Conservation (phyloP, 2,888 invertebrate genomes). For the Lycocerus yunnanus region DNA sequence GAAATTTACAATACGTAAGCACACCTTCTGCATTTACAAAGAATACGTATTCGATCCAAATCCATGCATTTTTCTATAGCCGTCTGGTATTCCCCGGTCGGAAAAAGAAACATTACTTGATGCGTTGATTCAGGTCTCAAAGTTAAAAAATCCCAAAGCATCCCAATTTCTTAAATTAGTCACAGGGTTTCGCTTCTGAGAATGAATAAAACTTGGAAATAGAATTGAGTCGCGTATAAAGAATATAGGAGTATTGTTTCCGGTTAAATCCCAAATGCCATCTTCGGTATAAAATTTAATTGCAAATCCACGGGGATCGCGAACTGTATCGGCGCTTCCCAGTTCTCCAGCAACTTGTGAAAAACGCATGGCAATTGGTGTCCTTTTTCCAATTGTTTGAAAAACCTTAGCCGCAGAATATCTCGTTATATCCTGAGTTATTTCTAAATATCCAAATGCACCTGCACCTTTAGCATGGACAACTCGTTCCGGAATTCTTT, state of each 20-base stretch:
- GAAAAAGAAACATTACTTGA: slow-evolving; percentile 83
- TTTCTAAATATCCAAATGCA: slow-evolving; percentile 84
- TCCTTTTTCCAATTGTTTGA: slow-evolving; percentile 75
- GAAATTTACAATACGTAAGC: slow-evolving; percentile 88
- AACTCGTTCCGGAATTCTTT: slow-evolving; percentile 94
- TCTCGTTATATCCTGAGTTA: slow-evolving; percentile 82
- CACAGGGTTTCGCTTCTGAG: slow-evolving; percentile 93
- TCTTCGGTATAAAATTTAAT: slow-evolving; percentile 93
- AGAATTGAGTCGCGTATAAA: slow-evolving; percentile 87
- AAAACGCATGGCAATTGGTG: slow-evolving; percentile 77
- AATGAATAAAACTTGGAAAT: slow-evolving; percentile 95
- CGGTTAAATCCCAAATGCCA: slow-evolving; percentile 92
- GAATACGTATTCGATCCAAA: slow-evolving; percentile 95
- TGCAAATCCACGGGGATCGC: slow-evolving; percentile 92
- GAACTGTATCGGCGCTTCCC: slow-evolving; percentile 87
- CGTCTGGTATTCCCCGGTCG: slow-evolving; percentile 92
- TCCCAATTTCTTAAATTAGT: slow-evolving; percentile 90
- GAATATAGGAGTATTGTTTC: slow-evolving; percentile 91
- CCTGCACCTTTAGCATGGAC: slow-evolving; percentile 96
- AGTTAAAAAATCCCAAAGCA: slow-evolving; percentile 95
- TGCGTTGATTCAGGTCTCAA: slow-evolving; percentile 87
- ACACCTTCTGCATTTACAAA: slow-evolving; percentile 74
- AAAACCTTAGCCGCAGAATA: slow-evolving; percentile 82
- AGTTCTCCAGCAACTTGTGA: slow-evolving; percentile 88
- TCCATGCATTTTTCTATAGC: slow-evolving; percentile 76